Base-by-base conservation (phyloP, 2,113 vertebrate genomes). In the Malurus cyaneus region DNA sequence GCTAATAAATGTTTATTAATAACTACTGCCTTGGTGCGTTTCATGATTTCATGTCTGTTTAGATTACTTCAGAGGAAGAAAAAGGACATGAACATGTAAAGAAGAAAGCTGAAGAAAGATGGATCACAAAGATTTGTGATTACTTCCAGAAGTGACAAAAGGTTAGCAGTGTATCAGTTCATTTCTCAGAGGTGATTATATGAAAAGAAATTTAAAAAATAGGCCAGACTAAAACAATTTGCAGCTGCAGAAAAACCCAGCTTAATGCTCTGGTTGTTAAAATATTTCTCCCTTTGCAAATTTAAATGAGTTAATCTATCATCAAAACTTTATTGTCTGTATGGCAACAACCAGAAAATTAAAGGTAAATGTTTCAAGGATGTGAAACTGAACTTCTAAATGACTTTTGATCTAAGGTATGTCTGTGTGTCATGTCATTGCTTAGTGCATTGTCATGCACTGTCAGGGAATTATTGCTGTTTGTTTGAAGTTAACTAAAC, bases 1-100 rank as follows among this genome's bases (percentile, higher is more conserved):
- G 56, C 41, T 92, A 73, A 93, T 97, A 72, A 97, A 97, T 97
- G 96, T 97, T 95, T 94, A 96, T 97, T 52, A 96, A 82, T 71
- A 70, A 18, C 56, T 82, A 41, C 62, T 93, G 29, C 72, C 80
- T 82, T 76, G 89, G 21, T 91, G 32, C 65, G 79, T 94, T 94
- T 97, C 80, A 88, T 91, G 83, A 89, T 90, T 93, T 78, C 66
- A 20, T 66, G 86, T 52, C 59, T 79, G 56, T 85, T 96, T 89
- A 61, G 42, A 59, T 46, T n/a, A 13, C n/a, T 73, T 42, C n/a
- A 53, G 28, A 73, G 9, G 12, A 57, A 69, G 9, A 32, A 44
- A 76, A 66, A 44, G 52, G 21, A 25, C 16, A 41, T 31, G 42
- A 57, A 42, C 8, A 2, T 41, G 9, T 18, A 66, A 93, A 89